Percentiles rank a stretch among this genome's conserved stretches.
These are phyloP conservation scores for Passer domesticus DNA, from an alignment of 2,113 vertebrate species.

Conservation along the genomic window DNA sequence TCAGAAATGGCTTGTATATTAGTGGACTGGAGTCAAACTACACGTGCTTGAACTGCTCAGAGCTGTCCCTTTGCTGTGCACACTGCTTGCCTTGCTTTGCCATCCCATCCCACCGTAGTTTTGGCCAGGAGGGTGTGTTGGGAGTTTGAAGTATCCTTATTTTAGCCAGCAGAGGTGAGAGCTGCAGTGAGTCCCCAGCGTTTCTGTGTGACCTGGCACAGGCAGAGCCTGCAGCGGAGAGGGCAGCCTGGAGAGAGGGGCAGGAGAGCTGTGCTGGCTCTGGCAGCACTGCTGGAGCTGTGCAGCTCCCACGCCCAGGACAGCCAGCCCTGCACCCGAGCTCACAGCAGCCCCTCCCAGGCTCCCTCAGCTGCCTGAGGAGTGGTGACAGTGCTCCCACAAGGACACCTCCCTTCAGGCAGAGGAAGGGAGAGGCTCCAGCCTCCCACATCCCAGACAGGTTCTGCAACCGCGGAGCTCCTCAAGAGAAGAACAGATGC, in stretches of 20 bases:
- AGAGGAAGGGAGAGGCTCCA: not conserved
- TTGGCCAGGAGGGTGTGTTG: not conserved
- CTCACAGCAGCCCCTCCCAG: not conserved
- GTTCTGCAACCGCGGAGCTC: not conserved
- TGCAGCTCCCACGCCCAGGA: not conserved
- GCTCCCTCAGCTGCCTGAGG: not conserved
- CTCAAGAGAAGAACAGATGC: not conserved
- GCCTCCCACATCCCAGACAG: not conserved
- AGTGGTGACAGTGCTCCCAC: too few relatives aligned
- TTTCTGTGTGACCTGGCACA: not conserved
- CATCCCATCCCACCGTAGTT: not conserved
- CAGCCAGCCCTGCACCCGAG: not conserved
- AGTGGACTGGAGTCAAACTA: not conserved
- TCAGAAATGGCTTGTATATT: not conserved
- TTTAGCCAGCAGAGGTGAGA: not conserved
- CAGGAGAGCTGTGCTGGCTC: not conserved
- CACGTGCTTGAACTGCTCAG: not conserved
- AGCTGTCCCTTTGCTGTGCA: not conserved
- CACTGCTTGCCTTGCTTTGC: not conserved
- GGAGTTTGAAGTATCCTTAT: not conserved
- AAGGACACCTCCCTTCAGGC: not conserved
- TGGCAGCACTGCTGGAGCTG: not conserved
- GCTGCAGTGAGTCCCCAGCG: accelerated
- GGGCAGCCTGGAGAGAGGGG: not conserved
- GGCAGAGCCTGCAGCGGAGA: not conserved